Evolutionary conservation across 2,797 vertebrate species (phyloP), one percentile per base, ranked within the genome.

Genomic region (Pseudomugil gertrudae): DNA sequence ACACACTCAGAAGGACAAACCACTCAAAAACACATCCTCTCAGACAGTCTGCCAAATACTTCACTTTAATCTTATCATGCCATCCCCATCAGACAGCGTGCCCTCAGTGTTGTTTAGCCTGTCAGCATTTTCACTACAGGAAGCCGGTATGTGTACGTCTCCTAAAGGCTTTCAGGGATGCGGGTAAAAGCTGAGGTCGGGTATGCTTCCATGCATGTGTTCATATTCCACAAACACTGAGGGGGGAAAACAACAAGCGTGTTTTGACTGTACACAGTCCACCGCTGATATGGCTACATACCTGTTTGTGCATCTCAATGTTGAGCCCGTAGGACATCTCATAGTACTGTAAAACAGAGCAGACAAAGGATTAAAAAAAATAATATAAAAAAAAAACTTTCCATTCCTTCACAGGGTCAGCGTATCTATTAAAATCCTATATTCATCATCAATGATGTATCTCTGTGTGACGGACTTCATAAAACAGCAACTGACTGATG

Each of bases 271-370:
- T 50, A 84, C 54, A 85, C 80, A 76, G 19, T 76, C 32, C 53
- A 29, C 47, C 55, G 40, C 53, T 74, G 78, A 88, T 70, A 78
- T 73, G 79, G 72, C 47, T 77, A 93, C 95, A 93, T 95, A 99
- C 98, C 96, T 99, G 98, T 91, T 99, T 99, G 94, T 99, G 98
- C 97, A 99, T 99, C 90, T 99, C 97, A 81, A 99, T 99, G 91
- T 99, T 99, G 91, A 99, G 95, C 61, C 98, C 98, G 21, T 99
- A 99, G 68, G 96, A 98, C 98, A 99, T 99, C 86, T 99, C 98
- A 6, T 98, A 99, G 89, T 99, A 99, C 97, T 98, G 93, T 6
- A 50, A 79, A 74, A 81, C 0, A 74, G 11, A 70, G 6, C 70
- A 29, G 26, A 40, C 17, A 57, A 71, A 62, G 66, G 38, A 67